Base-by-base conservation (phyloP, 2,113 vertebrate genomes). In the Smithornis capensis region DNA sequence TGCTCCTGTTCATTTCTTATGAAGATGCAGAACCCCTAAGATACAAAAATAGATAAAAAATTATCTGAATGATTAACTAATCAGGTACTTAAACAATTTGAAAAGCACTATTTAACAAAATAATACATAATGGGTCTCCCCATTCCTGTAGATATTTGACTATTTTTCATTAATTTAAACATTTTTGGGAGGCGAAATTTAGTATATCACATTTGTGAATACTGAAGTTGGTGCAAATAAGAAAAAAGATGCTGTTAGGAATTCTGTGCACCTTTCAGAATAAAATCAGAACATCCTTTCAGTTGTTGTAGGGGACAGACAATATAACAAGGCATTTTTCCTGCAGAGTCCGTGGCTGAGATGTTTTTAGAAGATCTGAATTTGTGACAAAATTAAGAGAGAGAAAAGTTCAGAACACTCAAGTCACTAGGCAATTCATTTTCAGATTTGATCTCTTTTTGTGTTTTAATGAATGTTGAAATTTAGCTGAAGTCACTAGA, bases 401-500 rank as follows among this genome's bases (percentile, higher is more conserved):
- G 33, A 69, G 40, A 56, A 80, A 95, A 87, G 37, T 83, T 96
- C 49, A 77, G 62, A 78, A 83, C 24, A 28, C 68, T 89, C 52
- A 68, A 64, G 83, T 77, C 81, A 68, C n/a, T 93, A 2, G 2
- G 79, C 45, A 62, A 67, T 83, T 97, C 59, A 44, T 90, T 96
- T 86, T 94, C 70, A 86, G 80, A 87, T 91, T 52, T 95, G 78
- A 74, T 85, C 42, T 75, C 73, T 91, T 94, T 89, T 81, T 81
- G 33, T 70, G 42, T 50, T 96, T 92, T 94, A 95, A 97, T 60
- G 62, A 86, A 62, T 85, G 81, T 25, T 87, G 85, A 96, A 93
- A 95, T 77, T 85, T 52, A 50, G 81, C 75, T 87, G 47, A 70
- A 94, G 89, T 69, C 75, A 49, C 33, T 13, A 50, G 63, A 71